These are phyloP conservation scores for Rostratula benghalensis DNA, from an alignment of 2,113 vertebrate genomes.

Conservation along the genomic window DNA sequence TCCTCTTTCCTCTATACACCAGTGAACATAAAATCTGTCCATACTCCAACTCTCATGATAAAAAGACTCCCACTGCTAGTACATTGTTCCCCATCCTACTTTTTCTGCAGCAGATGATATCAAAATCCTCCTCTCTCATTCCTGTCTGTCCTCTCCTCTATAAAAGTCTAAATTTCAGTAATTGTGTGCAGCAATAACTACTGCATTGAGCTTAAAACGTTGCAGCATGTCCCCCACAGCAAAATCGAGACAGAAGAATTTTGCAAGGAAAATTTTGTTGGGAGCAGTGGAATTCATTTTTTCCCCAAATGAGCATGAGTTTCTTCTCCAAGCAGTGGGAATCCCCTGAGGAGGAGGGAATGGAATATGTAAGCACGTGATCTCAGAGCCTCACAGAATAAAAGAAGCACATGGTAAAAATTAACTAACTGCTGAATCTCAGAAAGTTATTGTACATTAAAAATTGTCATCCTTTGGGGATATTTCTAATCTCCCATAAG, in stretches of 20 bases:
- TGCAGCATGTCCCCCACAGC: not conserved
- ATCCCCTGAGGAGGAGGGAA: conserved; percentile 23
- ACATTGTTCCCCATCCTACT: not conserved
- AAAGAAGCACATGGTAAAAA: conserved; percentile 41
- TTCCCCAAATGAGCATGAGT: not conserved
- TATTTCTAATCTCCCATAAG: not conserved
- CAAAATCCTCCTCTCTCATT: not conserved
- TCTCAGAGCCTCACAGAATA: not conserved
- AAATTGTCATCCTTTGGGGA: not conserved
- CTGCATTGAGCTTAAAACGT: not conserved
- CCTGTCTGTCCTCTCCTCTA: not conserved
- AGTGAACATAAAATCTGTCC: not conserved
- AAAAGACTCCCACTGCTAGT: not conserved
- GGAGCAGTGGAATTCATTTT: not conserved
- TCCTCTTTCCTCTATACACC: not conserved
- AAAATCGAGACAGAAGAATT: not conserved
- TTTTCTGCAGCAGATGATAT: not conserved
- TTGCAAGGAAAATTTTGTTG: not conserved
- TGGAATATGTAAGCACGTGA: not conserved
- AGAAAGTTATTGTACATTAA: conserved; percentile 1
- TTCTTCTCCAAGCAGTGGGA: not conserved
- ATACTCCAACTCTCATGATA: not conserved
- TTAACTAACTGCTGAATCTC: conserved; percentile 33
- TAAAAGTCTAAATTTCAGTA: not conserved
- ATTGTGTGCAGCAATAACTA: not conserved